Conservation (phyloP, 2,797 vertebrate genomes). For the Acanthornis magna region DNA sequence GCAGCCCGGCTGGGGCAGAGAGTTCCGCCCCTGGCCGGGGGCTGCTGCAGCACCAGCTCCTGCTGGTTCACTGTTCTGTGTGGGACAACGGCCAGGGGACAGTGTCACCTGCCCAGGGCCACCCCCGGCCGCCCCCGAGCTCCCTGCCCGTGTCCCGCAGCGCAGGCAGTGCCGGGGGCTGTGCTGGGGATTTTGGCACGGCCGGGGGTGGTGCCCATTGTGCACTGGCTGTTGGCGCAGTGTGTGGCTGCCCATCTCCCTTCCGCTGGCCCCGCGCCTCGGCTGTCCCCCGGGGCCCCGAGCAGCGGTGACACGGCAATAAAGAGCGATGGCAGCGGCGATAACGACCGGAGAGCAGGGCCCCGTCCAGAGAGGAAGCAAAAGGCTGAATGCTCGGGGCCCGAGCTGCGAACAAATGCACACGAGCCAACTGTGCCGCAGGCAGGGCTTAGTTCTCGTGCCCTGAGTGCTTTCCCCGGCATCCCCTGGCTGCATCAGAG, state of each 20-base stretch:
- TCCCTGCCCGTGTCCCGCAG: accelerated
- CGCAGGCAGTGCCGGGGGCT: background rate
- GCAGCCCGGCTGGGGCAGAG: background rate
- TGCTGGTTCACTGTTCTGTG: background rate
- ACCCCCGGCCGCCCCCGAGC: background rate
- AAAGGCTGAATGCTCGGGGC: background rate
- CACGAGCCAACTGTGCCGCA: background rate
- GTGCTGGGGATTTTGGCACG: background rate
- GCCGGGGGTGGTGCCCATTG: too few relatives aligned
- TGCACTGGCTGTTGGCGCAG: background rate
- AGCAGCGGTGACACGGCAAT: background rate
- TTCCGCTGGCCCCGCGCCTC: background rate
- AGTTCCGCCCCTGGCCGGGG: background rate
- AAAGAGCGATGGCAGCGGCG: background rate
- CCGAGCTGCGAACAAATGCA: background rate
- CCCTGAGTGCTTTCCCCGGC: background rate
- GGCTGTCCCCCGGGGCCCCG: background rate
- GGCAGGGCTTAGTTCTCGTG: background rate
- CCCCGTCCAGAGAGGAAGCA: background rate
- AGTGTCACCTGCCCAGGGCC: background rate
- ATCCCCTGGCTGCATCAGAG: background rate
- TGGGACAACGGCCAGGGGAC: background rate
- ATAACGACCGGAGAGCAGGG: background rate
- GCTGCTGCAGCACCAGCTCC: background rate
- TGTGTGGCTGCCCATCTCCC: background rate